phyloP scores from a whole-genome alignment of 2,797 vertebrate genomes.

The Remorina albescens region DNA sequence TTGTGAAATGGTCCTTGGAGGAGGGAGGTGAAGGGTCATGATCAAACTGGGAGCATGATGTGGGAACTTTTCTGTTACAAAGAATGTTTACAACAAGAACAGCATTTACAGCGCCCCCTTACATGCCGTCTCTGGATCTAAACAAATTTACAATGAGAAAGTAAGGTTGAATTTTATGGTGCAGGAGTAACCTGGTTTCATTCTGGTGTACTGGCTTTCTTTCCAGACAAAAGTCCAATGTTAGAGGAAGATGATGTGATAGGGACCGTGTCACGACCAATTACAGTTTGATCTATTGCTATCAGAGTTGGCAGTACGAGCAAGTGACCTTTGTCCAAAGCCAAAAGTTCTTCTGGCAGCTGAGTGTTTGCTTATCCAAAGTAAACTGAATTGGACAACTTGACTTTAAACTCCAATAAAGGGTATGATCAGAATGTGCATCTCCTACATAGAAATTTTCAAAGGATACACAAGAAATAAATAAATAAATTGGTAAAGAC shows the following conservation, averaged over 20 bases:
- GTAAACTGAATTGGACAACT: constrained; percentile 9
- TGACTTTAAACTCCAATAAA: constrained; percentile 43
- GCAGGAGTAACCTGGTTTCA: not conserved
- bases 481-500: not conserved
- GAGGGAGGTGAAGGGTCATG: constrained; percentile 61
- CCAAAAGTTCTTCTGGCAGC: constrained; percentile 59
- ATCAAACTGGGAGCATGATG: constrained; percentile 48
- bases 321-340: constrained; percentile 60
- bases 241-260: constrained; percentile 27
- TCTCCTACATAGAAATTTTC: constrained; percentile 10
- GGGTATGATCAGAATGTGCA: not conserved
- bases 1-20: constrained; percentile 23
- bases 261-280: constrained; percentile 8
- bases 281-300: constrained; percentile 47
- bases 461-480: not conserved
- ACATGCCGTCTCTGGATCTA: not conserved
- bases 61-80: constrained; percentile 62
- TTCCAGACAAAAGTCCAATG: constrained; percentile 21
- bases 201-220: constrained; percentile 7
- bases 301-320: constrained; percentile 59
- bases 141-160: not conserved
- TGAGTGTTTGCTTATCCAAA: constrained; percentile 58
- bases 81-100: constrained; percentile 20
- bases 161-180: constrained; percentile 12
- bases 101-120: not conserved